Percentiles rank a stretch among this genome's conserved stretches.
These are phyloP conservation scores for Mactromeris polynyma DNA, from an alignment of 2,888 invertebrate genomes.

Conservation along the genomic window DNA sequence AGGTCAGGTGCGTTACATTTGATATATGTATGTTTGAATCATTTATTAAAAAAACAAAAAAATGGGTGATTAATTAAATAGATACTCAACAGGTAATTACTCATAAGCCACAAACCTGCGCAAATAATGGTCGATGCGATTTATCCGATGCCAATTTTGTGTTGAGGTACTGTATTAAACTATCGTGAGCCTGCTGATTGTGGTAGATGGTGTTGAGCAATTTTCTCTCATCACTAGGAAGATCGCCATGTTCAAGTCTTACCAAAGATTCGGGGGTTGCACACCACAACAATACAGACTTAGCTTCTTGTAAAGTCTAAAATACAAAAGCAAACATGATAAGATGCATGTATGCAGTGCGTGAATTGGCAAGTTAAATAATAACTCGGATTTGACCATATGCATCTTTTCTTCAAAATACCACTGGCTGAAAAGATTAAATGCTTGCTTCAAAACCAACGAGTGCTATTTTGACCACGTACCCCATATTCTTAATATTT, in stretches of 20 bases:
- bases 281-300: slow-evolving; percentile 79
- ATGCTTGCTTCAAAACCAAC: too few species aligned
- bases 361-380: too few species aligned
- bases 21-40: too few species aligned
- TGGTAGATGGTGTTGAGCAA: slow-evolving; percentile 73
- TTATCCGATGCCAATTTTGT: slow-evolving; percentile 53
- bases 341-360: background rate
- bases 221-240: slow-evolving; percentile 62
- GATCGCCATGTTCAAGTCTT: slow-evolving; percentile 65
- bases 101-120: slow-evolving; percentile 66
- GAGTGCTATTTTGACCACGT: too few species aligned
- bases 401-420: too few species aligned
- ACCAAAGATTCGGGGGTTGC: slow-evolving; percentile 83
- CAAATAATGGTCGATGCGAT: slow-evolving; percentile 51
- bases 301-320: slow-evolving; percentile 66
- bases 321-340: background rate
- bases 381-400: too few species aligned
- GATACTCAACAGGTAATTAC: too few species aligned
- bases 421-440: too few species aligned
- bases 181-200: slow-evolving; percentile 80
- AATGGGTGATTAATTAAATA: too few species aligned
- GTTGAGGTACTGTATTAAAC: slow-evolving; percentile 77
- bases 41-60: too few species aligned
- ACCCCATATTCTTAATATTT: too few species aligned
- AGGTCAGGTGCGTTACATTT: too few species aligned